Evolutionary conservation across 2,113 vertebrate species (phyloP), one percentile per base, ranked within the genome.

Genomic region (Nannobrachium achirus): DNA sequence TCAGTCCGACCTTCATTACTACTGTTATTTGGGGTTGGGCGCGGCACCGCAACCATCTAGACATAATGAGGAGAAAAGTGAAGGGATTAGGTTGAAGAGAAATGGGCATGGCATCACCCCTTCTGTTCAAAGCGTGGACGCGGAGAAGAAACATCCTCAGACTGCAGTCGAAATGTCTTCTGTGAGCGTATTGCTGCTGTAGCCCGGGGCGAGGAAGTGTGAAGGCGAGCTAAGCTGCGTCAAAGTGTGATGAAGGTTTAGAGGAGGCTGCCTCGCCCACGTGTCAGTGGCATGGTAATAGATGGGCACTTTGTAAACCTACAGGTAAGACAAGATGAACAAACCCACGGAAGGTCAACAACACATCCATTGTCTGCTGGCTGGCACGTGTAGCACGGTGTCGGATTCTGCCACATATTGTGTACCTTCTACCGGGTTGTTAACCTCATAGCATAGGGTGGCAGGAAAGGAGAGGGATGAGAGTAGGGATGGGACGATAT

Each of bases 1-100:
- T 83, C 75, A 82, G 75, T 19, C 76, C 81, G 83, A 81, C 89
- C 89, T 88, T 86, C 71, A 84, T 85, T 83, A 70, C 58, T 18
- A 56, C 67, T 79, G 66, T 71, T 82, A 81, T 79, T 88, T 71
- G 65, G 19, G 13, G 56, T 71, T 68, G 4, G 42, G 61, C 63
- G 76, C 66, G 71, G 75, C 65, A 75, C 76, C 63, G 58, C 39
- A 53, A 3, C 48, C 57, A 73, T 81, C 69, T 16, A 42, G 46
- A 76, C n/a, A n/a, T n/a, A n/a, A n/a, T n/a, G n/a, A n/a, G n/a
- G n/a, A n/a, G n/a, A n/a, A n/a, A n/a, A n/a, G n/a, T n/a, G n/a
- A n/a, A n/a, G n/a, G n/a, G n/a, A n/a, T n/a, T n/a, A n/a, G n/a
- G n/a, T n/a, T n/a, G n/a, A n/a, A n/a, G n/a, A 63, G 72, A 62